phyloP scores from a whole-genome alignment of 2,113 vertebrate species.

The Pachycephala philippinensis region DNA sequence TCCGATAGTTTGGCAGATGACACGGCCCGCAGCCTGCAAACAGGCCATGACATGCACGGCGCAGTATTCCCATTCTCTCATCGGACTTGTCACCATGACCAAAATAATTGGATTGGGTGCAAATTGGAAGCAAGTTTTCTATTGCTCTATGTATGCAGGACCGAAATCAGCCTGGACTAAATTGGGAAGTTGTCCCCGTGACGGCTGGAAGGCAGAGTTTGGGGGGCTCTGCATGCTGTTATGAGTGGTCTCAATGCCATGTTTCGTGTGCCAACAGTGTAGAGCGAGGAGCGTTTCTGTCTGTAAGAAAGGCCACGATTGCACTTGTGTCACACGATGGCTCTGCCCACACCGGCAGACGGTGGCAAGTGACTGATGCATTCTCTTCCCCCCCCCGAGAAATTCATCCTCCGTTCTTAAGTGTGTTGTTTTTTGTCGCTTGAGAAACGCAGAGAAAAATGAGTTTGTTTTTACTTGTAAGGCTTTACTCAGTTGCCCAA shows the following conservation, averaged over 20 bases:
- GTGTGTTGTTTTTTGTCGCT: constrained; percentile 78
- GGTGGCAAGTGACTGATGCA: constrained; percentile 58
- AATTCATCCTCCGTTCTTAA: constrained; percentile 70
- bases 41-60: background rate
- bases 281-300: constrained; percentile 68
- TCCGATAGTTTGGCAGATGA: background rate
- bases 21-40: constrained; percentile 13
- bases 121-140: background rate
- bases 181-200: background rate
- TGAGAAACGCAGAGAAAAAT: constrained; percentile 75
- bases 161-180: background rate
- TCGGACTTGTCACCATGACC: background rate
- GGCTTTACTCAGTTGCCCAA: constrained; percentile 85
- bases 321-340: constrained; percentile 21
- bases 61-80: background rate
- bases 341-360: constrained; percentile 35
- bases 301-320: constrained; percentile 24
- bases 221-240: constrained; percentile 72
- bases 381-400: constrained; percentile 1
- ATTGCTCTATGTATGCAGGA: background rate
- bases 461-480: constrained; percentile 83
- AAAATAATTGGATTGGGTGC: background rate
- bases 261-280: constrained; percentile 68
- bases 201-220: background rate
- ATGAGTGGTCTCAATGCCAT: constrained; percentile 59